Conservation (phyloP, 2,113 vertebrate genomes). For the Elaphurus davidianus region DNA sequence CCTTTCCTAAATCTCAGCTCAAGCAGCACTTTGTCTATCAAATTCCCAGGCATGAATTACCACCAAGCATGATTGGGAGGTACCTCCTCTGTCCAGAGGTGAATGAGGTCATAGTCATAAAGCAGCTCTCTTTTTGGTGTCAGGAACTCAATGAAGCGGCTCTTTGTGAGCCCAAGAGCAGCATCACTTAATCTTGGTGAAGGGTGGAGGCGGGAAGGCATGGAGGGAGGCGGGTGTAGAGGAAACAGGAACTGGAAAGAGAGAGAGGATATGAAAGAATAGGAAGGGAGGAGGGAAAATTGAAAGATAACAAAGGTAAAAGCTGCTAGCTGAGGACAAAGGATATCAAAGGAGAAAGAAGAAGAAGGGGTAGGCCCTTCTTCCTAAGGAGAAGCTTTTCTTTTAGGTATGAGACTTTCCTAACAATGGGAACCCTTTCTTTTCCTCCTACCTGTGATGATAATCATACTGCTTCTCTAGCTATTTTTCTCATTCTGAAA, state of each 20-base stretch:
- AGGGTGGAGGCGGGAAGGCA: rapidly evolving
- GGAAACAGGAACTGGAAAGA: not conserved
- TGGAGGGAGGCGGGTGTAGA: not conserved
- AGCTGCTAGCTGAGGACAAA: not conserved
- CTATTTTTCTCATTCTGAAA: conserved; percentile 8
- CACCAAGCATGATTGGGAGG: not conserved
- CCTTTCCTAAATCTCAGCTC: not conserved
- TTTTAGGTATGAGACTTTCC: not conserved
- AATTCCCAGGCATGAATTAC: not conserved
- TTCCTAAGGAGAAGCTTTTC: not conserved
- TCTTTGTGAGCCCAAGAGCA: not conserved
- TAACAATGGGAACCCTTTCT: not conserved
- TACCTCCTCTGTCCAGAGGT: not conserved
- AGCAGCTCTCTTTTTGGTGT: not conserved
- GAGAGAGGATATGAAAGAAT: not conserved
- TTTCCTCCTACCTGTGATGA: not conserved
- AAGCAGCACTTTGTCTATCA: not conserved
- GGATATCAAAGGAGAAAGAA: not conserved
- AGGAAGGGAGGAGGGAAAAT: not conserved
- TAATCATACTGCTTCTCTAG: not conserved
- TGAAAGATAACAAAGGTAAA: not conserved
- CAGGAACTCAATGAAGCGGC: not conserved
- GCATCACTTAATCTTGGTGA: not conserved
- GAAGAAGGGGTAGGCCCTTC: not conserved
- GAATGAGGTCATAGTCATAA: not conserved